These are phyloP conservation scores for Octopus bimaculoides DNA, from an alignment of 1,140 invertebrate species.

Conservation along the genomic window DNA sequence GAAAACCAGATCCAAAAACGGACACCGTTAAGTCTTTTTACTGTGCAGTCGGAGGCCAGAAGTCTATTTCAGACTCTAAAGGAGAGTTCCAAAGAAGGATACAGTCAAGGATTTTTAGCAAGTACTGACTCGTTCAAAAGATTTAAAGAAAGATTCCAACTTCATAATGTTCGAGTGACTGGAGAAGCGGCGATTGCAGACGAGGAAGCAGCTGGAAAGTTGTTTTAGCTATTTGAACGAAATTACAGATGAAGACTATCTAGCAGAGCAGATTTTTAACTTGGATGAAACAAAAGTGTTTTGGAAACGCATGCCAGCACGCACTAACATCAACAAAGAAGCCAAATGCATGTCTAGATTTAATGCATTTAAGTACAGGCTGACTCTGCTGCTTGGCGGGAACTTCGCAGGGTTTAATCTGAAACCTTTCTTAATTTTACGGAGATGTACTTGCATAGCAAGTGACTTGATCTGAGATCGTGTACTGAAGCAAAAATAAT, in stretches of 20 bases:
- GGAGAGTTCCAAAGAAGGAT: neutral
- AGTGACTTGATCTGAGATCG: too few relatives aligned
- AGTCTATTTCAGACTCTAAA: slow-evolving; percentile 7
- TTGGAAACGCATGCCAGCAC: neutral
- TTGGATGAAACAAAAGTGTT: neutral
- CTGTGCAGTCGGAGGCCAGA: neutral
- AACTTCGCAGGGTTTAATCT: neutral
- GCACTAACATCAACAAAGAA: neutral
- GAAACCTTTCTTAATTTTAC: neutral
- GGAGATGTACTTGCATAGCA: too few relatives aligned
- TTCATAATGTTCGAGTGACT: neutral
- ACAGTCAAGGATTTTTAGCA: neutral
- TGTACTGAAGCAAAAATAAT: too few relatives aligned
- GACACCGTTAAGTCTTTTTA: neutral
- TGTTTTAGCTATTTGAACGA: neutral
- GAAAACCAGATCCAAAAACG: too few relatives aligned
- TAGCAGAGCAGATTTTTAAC: neutral
- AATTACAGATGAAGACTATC: neutral
- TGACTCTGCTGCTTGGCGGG: slow-evolving; percentile 6
- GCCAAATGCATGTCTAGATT: neutral
- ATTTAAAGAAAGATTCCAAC: neutral
- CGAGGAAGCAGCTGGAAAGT: neutral
- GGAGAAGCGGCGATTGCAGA: neutral
- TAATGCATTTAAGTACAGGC: neutral
- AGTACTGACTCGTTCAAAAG: neutral